Percentiles rank a stretch among this genome's conserved stretches.
phyloP scores from a whole-genome alignment of 2,888 invertebrate species.

The Leptopilina drosophilae region DNA sequence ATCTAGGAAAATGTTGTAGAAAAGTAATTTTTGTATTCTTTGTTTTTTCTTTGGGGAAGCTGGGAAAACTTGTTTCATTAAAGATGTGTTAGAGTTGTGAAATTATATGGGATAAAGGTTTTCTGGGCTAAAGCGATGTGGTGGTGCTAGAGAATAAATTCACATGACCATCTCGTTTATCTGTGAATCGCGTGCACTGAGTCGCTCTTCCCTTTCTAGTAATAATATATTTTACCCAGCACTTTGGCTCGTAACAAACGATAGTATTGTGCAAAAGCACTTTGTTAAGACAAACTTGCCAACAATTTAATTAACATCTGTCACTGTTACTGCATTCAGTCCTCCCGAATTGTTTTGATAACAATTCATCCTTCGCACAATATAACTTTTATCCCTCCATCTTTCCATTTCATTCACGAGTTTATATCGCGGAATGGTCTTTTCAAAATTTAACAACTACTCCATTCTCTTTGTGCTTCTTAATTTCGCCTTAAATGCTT shows the following conservation, averaged over 20 bases:
- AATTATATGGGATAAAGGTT: conserved; percentile 24
- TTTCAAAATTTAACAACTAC: background rate
- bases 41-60: background rate
- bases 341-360: conserved; percentile 9
- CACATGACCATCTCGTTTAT: conserved; percentile 30
- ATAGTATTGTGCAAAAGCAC: conserved; percentile 22
- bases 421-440: background rate
- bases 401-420: conserved; percentile 9
- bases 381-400: background rate
- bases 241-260: conserved; percentile 26
- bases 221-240: conserved; percentile 33
- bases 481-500: background rate
- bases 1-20: background rate
- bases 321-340: background rate
- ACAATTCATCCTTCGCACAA: conserved; percentile 4
- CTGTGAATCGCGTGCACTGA: conserved; percentile 11
- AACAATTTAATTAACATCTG: conserved; percentile 39
- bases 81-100: conserved; percentile 10
- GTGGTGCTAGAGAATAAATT: conserved; percentile 25
- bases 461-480: background rate
- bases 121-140: conserved; percentile 1
- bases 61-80: conserved; percentile 14
- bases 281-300: conserved; percentile 18
- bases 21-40: background rate
- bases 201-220: conserved; percentile 3